Base-by-base conservation (phyloP, 2,888 invertebrate species). In the Callyntrura guangdongensis region DNA sequence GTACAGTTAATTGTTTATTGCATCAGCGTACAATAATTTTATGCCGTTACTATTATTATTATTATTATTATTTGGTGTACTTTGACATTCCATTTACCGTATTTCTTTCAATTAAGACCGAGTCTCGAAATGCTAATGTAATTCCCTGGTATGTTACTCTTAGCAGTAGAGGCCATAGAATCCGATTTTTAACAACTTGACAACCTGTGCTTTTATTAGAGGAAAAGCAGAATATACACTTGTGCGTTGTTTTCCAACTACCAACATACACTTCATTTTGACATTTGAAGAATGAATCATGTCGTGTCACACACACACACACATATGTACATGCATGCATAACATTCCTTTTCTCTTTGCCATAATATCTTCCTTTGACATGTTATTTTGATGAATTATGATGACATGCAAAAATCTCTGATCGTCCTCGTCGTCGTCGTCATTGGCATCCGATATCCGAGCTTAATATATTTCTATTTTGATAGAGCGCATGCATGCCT, bases 1-100 rank as follows among this genome's bases (percentile, higher is more conserved):
- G 61, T 53, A 84, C 67, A 84, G 67, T 84, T 84, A 69, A 69
- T 84, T 84, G 69, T 67, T 49, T 84, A 53, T 53, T 84, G 67
- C 84, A 67, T 84, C 69, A 45, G 9, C 25, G n/a, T 56, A 53
- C 17, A 77, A 53, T 61, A 67, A 84, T 69, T 84, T 69, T 22
- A 67, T 84, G 45, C 49, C 67, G 61, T 49, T 47, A 49, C 45
- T 56, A n/a, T n/a, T 47, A 11, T 72, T 53, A 79, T 25, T 79
- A 25, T 20, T 36, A 47, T 45, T 27, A 72, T 72, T 22, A 59
- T 17, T 49, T 69, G 20, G 27, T 53, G 69, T 67, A 69, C 84
- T 25, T 69, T 69, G 53, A 11, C 84, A 69, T 61, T 61, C 81
- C 25, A n/a, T 56, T 61, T n/a, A 53, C n/a, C n/a, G 12, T 53